Evolutionary conservation across 2,113 vertebrate genomes (phyloP), one percentile per base, ranked within the genome.

Genomic region (Melanerpes formicivorus): DNA sequence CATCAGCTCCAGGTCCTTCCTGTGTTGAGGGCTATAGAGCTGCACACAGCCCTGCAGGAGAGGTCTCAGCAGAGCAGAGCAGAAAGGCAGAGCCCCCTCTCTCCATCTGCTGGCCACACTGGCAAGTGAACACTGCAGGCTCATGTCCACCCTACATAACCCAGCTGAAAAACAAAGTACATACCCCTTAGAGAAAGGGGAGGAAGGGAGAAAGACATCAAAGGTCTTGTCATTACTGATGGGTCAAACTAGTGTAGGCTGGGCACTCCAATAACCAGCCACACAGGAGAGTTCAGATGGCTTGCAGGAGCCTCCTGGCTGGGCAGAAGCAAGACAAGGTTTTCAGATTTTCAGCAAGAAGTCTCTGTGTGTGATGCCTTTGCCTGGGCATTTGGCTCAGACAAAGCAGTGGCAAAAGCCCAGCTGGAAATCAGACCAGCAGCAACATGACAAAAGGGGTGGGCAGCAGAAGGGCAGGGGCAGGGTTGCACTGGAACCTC

Each of bases 331-430:
- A 82, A 25, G 2, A 2, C 25, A 71, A 74, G 16, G 32, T 88
- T 85, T 87, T 66, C 42, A 84, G 44, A 32, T 71, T 96, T 91
- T 85, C 52, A 78, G 30, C 48, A 64, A 77, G 50, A 76, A 74
- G 37, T 40, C 69, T 85, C 69, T 85, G 82, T 77, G 32, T 62
- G 21, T 4, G 6, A 70, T 88, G 88, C 30, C 54, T 93, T 71
- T 85, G 29, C 75, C 85, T 44, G 32, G 95, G 90, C 90, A 94
- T 94, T 95, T 94, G 94, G 76, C 90, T 96, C 91, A 18, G 75
- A 91, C 80, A 91, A 95, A 85, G 44, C 25, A 54, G 82, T 86
- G 85, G 82, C 92, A 94, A 75, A 32, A 91, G 65, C 69, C 92
- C 95, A 96, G 80, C 42, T 94, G 73, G 76, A 93, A 96, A 80